Evolutionary conservation across 2,888 invertebrate species (phyloP).

Genomic region (Psylliodes chrysocephalus): DNA sequence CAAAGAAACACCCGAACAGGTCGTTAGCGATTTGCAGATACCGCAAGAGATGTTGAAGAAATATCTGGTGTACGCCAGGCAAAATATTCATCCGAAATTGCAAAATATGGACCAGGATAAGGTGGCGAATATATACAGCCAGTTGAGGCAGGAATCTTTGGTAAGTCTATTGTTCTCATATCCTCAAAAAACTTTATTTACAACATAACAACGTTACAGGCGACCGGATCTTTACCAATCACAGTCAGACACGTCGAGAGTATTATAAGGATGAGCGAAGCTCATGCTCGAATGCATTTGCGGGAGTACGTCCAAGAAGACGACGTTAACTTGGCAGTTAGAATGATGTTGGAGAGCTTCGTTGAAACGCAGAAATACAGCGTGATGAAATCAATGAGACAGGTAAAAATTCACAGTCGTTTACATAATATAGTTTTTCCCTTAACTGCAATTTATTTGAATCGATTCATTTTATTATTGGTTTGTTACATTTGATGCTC

Average conservation of each 20-base stretch:
- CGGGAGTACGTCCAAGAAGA: conserved; percentile 90
- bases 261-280: conserved; percentile 97
- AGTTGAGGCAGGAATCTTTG: conserved; percentile 93
- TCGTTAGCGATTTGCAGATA: conserved; percentile 71
- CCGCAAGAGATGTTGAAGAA: conserved; percentile 95
- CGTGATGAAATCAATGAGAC: conserved; percentile 95
- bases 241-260: conserved; percentile 98
- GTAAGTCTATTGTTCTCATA: conserved; percentile 44
- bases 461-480: no score
- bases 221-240: conserved; percentile 96
- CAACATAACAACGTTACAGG: no score
- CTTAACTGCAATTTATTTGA: no score
- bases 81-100: conserved; percentile 90
- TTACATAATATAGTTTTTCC: no score
- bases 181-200: no score
- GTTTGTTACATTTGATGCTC: no score
- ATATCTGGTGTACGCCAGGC: conserved; percentile 94
- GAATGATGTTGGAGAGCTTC: conserved; percentile 98
- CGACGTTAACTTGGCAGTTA: conserved; percentile 97
- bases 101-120: conserved; percentile 96
- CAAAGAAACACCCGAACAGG: conserved; percentile 51
- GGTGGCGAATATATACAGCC: conserved; percentile 96
- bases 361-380: conserved; percentile 99
- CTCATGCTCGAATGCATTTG: conserved; percentile 95
- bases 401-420: conserved; percentile 70